Evolutionary conservation across 2,888 invertebrate species (phyloP).

Genomic region (Drosophila aldrichi): DNA sequence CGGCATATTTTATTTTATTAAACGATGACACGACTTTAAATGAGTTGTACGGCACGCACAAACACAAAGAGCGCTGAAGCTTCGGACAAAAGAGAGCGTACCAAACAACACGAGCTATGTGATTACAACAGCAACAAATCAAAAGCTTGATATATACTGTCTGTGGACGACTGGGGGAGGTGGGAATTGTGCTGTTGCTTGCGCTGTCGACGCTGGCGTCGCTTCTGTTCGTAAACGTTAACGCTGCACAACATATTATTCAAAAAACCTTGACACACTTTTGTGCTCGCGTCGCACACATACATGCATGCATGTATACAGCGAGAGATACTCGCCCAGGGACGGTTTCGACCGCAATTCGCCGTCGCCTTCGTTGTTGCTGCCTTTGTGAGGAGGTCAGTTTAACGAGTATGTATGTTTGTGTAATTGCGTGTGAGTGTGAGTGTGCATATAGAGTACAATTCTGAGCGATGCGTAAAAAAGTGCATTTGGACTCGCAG

Average conservation of each 20-base stretch:
- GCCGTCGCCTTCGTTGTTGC: constrained; percentile 48
- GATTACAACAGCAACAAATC: constrained; percentile 59
- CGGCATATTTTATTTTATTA: constrained; percentile 16
- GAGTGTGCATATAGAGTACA: constrained; percentile 38
- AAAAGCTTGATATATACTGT: constrained; percentile 49
- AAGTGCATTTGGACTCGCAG: constrained; percentile 61
- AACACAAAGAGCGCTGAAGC: constrained; percentile 41
- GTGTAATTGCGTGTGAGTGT: constrained; percentile 33
- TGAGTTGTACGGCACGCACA: constrained; percentile 43
- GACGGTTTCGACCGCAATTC: constrained; percentile 83
- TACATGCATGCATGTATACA: constrained; percentile 29
- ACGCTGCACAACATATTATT: constrained; percentile 81
- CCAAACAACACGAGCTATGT: constrained; percentile 30
- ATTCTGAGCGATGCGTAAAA: constrained; percentile 71
- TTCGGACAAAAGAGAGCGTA: constrained; percentile 37
- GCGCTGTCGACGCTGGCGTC: constrained; percentile 48
- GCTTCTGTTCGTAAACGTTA: constrained; percentile 65
- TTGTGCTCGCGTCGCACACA: constrained; percentile 70
- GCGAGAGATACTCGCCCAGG: constrained; percentile 77
- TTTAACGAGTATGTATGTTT: constrained; percentile 71
- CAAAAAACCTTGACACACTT: constrained; percentile 85
- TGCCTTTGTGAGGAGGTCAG: constrained; percentile 70
- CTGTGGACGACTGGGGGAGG: constrained; percentile 7
- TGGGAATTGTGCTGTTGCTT: constrained; percentile 14
- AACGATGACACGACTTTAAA: constrained; percentile 64